Evolutionary conservation across 64 coral and sea anemone species (phyloP).

Genomic region (Acropora yongei): DNA sequence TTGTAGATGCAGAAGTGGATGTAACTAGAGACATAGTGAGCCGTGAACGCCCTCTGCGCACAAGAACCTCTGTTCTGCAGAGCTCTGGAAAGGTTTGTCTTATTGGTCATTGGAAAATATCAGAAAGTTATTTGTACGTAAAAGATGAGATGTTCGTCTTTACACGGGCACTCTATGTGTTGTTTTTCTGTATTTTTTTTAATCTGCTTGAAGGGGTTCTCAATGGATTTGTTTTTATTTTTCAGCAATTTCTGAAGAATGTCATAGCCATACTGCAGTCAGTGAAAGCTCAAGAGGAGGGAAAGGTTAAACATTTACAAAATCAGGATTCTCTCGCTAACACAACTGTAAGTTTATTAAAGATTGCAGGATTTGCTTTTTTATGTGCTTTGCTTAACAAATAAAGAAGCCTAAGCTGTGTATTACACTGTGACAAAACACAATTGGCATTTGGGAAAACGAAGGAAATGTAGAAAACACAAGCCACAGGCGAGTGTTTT

Average conservation of each 20-base stretch:
- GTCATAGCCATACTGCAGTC: conserved; percentile 94
- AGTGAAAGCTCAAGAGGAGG: conserved; percentile 95
- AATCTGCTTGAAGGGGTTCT: background rate
- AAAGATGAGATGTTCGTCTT: too few species aligned
- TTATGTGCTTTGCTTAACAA: background rate
- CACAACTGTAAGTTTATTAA: conserved; percentile 34
- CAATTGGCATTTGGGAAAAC: too few species aligned
- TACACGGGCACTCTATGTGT: too few species aligned
- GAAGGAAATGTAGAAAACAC: too few species aligned
- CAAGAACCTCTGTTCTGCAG: conserved; percentile 87
- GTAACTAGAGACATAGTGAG: conserved; percentile 98
- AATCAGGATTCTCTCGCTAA: conserved; percentile 56
- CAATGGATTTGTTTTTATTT: background rate
- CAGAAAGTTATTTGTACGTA: too few species aligned
- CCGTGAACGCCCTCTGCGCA: conserved; percentile 89
- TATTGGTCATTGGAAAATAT: background rate
- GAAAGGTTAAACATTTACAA: conserved; percentile 83
- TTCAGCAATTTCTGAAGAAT: conserved; percentile 88
- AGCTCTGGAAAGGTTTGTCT: conserved; percentile 93
- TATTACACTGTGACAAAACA: too few species aligned
- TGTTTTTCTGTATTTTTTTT: background rate
- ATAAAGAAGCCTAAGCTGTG: too few species aligned
- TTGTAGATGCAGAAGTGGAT: conserved; percentile 99
- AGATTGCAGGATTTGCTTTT: background rate
- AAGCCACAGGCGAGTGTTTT: too few species aligned